Evolutionary conservation across 2,797 vertebrate species (phyloP), one percentile per base, ranked within the genome.

Genomic region (Lepus oiostolus): DNA sequence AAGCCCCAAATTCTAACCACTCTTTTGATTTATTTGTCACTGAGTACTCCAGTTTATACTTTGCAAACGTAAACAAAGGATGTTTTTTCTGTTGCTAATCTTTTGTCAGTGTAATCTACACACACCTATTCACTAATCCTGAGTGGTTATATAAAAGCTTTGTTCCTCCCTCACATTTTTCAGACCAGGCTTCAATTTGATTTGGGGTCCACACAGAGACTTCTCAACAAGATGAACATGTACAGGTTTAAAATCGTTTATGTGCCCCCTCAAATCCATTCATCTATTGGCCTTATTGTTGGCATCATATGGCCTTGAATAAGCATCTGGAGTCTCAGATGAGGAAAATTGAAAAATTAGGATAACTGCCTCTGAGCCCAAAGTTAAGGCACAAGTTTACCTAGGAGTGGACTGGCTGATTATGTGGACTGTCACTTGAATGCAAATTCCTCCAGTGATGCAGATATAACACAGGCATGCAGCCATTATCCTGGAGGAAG

Each of bases 81-180:
- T 52, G 30, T 42, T 54, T 92, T 65, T 65, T 28, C 26, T 85
- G 74, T 91, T 88, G 50, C 54, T 85, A 72, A 32, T 35, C 35
- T 71, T 90, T 85, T 71, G 47, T 87, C 32, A 63, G 12, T 91
- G 88, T 83, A 74, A 91, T 65, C 82, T 52, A 30, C 71, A 91
- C 21, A 42, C 30, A 26, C 26, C 10, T 5, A 88, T 16, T 63
- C 47, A 70, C 63, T 77, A 38, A 88, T 8, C 13, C 52, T 26
- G n/a, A 92, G 1, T 88, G 19, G 14, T 26, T 60, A 86, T 5
- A 93, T 9, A 76, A 50, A 71, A 30, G 4, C 2, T 42, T 67
- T 65, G 65, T 71, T 72, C 16, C 26, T 28, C 14, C 9, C 22
- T 52, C 71, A n/a, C 16, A 65, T 71, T 82, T 92, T n/a, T 68